phyloP scores from a whole-genome alignment of 2,113 vertebrate species.

The Beaufortia kweichowensis region DNA sequence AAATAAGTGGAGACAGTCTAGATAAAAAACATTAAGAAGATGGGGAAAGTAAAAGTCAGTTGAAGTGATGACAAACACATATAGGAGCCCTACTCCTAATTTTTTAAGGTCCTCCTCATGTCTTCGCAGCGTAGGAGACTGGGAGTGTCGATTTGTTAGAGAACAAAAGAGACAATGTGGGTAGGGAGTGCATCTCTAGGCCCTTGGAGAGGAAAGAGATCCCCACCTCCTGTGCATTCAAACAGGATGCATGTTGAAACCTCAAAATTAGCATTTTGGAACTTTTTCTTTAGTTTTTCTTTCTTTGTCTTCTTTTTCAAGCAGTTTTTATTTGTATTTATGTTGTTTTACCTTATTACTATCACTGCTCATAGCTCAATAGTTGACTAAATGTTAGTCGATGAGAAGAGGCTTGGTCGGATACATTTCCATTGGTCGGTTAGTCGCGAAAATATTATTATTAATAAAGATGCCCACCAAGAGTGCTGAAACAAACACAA shows the following conservation, averaged over 20 bases:
- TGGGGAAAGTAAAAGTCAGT: conserved; percentile 58
- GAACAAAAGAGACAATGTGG: conserved; percentile 73
- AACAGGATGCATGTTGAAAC: conserved; percentile 70
- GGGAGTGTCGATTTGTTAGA: conserved; percentile 76
- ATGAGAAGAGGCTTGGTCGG: too few species aligned
- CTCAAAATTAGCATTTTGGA: conserved; percentile 62
- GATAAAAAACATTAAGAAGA: conserved; percentile 44
- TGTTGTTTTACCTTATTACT: too few species aligned
- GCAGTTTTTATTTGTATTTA: conserved; percentile 49
- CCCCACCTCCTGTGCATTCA: conserved; percentile 73
- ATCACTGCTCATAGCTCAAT: too few species aligned
- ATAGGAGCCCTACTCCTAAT: conserved; percentile 67
- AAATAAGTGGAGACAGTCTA: conserved; percentile 22
- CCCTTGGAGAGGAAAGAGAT: conserved; percentile 72
- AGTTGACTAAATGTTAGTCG: too few species aligned
- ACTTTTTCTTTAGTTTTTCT: conserved; percentile 59
- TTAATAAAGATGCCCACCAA: too few species aligned
- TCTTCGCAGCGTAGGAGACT: conserved; percentile 71
- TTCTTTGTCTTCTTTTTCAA: conserved; percentile 53
- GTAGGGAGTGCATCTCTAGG: conserved; percentile 65
- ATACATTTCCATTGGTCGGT: too few species aligned
- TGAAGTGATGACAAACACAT: conserved; percentile 70
- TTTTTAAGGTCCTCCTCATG: conserved; percentile 68
- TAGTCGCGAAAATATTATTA: too few species aligned
- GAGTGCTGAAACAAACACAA: too few species aligned